Percentiles rank a stretch among this genome's conserved stretches.
Conservation (phyloP, 2,888 invertebrate species). For the Amphipyra tragopoginis region DNA sequence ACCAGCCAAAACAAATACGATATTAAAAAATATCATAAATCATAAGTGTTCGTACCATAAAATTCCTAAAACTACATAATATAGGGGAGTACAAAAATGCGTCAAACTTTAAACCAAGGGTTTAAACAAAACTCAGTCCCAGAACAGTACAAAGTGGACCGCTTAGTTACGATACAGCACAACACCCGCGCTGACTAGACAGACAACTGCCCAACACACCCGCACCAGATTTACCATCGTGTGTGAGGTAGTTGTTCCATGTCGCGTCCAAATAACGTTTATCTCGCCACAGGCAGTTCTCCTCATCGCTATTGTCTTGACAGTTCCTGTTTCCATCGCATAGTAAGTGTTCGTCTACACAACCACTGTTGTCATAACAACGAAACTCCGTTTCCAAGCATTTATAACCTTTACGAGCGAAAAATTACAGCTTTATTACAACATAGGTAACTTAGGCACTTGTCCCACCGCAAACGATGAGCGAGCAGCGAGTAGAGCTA, state of each 20-base stretch:
- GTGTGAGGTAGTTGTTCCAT: slow-evolving; percentile 49
- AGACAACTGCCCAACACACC: slow-evolving; percentile 78
- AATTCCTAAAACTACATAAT: slow-evolving; percentile 37
- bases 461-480: no score
- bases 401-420: slow-evolving; percentile 79
- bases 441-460: no score
- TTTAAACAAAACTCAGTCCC: slow-evolving; percentile 66
- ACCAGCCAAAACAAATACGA: slow-evolving; percentile 30
- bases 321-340: slow-evolving; percentile 92
- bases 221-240: slow-evolving; percentile 69
- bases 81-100: slow-evolving; percentile 34
- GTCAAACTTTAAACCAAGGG: slow-evolving; percentile 32
- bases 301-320: slow-evolving; percentile 91
- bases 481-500: no score
- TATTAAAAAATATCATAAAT: slow-evolving; percentile 1
- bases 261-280: slow-evolving; percentile 71
- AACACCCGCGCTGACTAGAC: slow-evolving; percentile 49
- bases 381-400: slow-evolving; percentile 85
- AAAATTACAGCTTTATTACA: slow-evolving; percentile 56
- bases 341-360: slow-evolving; percentile 88
- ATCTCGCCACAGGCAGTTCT: slow-evolving; percentile 87
- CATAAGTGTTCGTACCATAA: slow-evolving; percentile 1
- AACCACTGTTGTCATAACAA: slow-evolving; percentile 90
- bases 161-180: slow-evolving; percentile 67
- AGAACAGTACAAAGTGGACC: slow-evolving; percentile 71